Base-by-base conservation (phyloP, 1,140 invertebrate species). In the Neodiprion virginianus region DNA sequence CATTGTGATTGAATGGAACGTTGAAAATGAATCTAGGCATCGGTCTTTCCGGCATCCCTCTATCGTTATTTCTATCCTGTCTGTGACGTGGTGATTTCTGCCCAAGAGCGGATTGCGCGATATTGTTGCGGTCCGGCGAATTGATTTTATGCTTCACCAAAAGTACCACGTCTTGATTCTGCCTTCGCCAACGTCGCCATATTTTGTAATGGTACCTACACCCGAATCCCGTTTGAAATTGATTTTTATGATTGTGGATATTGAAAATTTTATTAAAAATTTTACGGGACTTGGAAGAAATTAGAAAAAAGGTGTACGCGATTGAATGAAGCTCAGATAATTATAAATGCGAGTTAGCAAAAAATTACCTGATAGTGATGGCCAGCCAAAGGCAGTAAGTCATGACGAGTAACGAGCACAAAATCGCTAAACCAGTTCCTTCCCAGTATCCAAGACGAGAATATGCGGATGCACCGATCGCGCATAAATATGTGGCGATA, bases 401-500 rank as follows among this genome's bases (percentile, higher is more conserved):
- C 23, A 75, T 74, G 8, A 88, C 75, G 10, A 89, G 78, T 74
- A 87, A 84, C 67, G 80, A 81, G 68, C 85, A 86, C 7, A 89
- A 80, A 23, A 83, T 66, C 65, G 84, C 82, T 4, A 91, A 84
- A 17, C 89, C 89, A 21, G 83, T 83, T 10, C 88, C 85, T 81
- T 91, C 90, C 89, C 89, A 90, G 65, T 85, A 79, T 67, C 85
- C 85, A 67, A 84, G 78, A 8, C 77, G 76, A n/a, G 81, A 79
- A 74, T 89, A 89, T 48, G 85, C 80, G 48, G 76, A 74, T 17
- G 90, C 88, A 14, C 90, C 90, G 12, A 89, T 76, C 5, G 82
- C 82, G 79, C 91, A 92, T 8, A 92, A 82, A 80, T 90, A 91
- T 9, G 87, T 85, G 12, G 90, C 89, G 28, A 88, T 80, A 0